Evolutionary conservation across 2,113 vertebrate genomes (phyloP), one percentile per base, ranked within the genome.

Genomic region (Riparia riparia): DNA sequence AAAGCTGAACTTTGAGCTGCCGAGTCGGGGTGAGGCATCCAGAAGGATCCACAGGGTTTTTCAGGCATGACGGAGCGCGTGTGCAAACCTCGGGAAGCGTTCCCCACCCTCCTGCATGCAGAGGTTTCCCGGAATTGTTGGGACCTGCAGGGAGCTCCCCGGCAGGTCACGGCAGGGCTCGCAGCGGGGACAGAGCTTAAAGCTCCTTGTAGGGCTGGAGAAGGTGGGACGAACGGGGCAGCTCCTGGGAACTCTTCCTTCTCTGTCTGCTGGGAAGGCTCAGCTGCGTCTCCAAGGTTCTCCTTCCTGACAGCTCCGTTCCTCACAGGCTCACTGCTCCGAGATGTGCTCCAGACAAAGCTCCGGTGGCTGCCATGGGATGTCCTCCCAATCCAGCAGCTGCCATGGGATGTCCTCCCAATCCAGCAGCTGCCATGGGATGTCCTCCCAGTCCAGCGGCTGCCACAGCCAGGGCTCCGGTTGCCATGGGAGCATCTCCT

Each of bases 331-430:
- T 77, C 39, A 3, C 74, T 12, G 16, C 50, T 77, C 72, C 32
- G n/a, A 78, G 84, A 96, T 96, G 95, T 95, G 87, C 41, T 95
- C 94, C 71, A 89, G 26, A 86, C 92, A 96, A 19, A 60, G 45
- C 63, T 89, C 76, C 12, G 17, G 70, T 9, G 61, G 82, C 47
- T 95, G 93, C 89, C 89, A 93, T 2, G 91, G 68, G n/a, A n/a
- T n/a, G n/a, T n/a, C n/a, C n/a, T n/a, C n/a, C n/a, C n/a, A n/a
- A n/a, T n/a, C n/a, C n/a, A n/a, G n/a, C n/a, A n/a, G n/a, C n/a
- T n/a, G n/a, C n/a, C n/a, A n/a, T n/a, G n/a, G n/a, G n/a, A n/a
- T n/a, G n/a, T n/a, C n/a, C n/a, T n/a, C n/a, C n/a, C n/a, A n/a
- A n/a, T n/a, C n/a, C n/a, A n/a, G n/a, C n/a, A n/a, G n/a, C n/a